phyloP scores from a whole-genome alignment of 2,888 invertebrate species.

The Perizoma affinitatum region DNA sequence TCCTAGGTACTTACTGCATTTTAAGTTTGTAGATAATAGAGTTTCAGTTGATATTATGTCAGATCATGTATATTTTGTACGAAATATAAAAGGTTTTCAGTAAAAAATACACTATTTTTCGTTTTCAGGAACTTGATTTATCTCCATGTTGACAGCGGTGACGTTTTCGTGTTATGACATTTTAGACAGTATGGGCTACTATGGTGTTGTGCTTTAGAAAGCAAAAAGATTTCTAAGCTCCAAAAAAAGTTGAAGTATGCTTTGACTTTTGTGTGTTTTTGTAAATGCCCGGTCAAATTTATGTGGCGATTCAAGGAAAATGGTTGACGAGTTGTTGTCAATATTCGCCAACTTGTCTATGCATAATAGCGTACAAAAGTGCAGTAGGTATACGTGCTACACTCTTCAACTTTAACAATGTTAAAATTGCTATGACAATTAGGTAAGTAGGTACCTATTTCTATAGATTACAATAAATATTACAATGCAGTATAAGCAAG shows the following conservation, averaged over 20 bases:
- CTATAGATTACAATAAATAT: slow-evolving; percentile 20
- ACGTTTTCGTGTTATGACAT: slow-evolving; percentile 13
- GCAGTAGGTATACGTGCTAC: no score
- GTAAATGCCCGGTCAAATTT: no score
- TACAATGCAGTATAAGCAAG: slow-evolving; percentile 13
- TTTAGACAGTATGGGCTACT: not conserved
- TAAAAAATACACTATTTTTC: slow-evolving; percentile 7
- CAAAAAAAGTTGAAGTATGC: no score
- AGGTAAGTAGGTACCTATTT: not conserved
- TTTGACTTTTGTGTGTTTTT: no score
- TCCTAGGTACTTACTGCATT: slow-evolving; percentile 41
- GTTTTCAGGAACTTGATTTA: slow-evolving; percentile 2
- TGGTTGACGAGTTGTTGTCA: no score
- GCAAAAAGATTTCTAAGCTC: no score
- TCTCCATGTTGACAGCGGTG: slow-evolving; percentile 21
- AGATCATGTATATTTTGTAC: slow-evolving; percentile 14
- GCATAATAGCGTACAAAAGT: no score
- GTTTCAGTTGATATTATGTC: not conserved
- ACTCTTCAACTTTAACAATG: no score
- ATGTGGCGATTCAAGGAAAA: no score
- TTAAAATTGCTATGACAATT: no score
- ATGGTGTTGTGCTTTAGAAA: no score
- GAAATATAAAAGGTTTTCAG: slow-evolving; percentile 13
- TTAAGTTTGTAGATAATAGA: slow-evolving; percentile 2
- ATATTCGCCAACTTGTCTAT: no score